Conservation (phyloP, 2,113 vertebrate genomes). For the Alethe castanea region DNA sequence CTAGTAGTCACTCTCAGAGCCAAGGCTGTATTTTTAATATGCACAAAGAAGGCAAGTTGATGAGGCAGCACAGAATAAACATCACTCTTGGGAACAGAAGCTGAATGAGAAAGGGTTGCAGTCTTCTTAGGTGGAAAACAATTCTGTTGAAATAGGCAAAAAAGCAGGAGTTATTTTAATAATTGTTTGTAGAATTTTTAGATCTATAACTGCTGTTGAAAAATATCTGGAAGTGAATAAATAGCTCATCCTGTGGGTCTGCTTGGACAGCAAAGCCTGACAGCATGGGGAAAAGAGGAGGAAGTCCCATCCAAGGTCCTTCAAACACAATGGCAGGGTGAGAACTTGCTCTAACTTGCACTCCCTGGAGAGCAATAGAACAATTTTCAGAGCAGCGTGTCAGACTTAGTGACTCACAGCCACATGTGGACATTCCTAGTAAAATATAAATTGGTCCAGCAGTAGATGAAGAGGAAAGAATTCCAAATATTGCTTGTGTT, state of each 20-base stretch:
- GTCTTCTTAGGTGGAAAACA: neutral
- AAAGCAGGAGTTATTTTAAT: neutral
- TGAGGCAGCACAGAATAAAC: slow-evolving; percentile 1
- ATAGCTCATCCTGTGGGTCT: neutral
- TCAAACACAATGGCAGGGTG: neutral
- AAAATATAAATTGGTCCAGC: neutral
- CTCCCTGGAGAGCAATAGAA: slow-evolving; percentile 9
- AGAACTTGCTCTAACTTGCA: slow-evolving; percentile 4
- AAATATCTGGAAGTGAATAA: neutral
- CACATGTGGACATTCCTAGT: neutral
- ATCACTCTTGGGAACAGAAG: neutral
- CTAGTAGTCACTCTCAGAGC: neutral
- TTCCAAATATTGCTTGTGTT: neutral
- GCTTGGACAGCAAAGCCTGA: neutral
- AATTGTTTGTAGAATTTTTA: neutral
- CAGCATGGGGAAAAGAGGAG: neutral
- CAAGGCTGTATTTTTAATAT: neutral
- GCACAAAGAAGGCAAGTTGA: neutral
- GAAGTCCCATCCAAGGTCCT: neutral
- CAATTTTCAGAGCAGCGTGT: slow-evolving; percentile 14
- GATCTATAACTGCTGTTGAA: neutral
- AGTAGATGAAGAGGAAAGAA: slow-evolving; percentile 9
- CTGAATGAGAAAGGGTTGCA: neutral
- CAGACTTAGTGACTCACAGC: slow-evolving; percentile 24
- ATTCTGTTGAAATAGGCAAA: neutral